Evolutionary conservation across 2,797 vertebrate genomes (phyloP), one percentile per base, ranked within the genome.

Genomic region (Cirrhinus mrigala): DNA sequence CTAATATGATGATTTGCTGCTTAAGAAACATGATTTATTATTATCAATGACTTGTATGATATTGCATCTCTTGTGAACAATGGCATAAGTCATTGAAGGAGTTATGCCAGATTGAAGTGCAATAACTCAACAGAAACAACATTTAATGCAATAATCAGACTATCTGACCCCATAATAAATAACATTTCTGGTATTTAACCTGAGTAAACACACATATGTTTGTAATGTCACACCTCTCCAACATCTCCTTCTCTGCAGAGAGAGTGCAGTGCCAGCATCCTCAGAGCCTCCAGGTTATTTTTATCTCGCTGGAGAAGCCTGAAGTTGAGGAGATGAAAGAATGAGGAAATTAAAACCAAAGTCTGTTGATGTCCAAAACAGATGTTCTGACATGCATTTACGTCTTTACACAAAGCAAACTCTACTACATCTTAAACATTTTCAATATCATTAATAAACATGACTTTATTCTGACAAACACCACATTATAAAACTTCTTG

Each of bases 201-300:
- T 24, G 46, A 40, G 50, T 15, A 37, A 69, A 44, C 10, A 58
- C 33, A 14, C 7, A 8, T 4, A 8, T 20, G 52, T 71, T 4
- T 29, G 50, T 74, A 11, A 44, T 74, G 22, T 73, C 91, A 92
- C 92, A 98, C 98, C 97, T 97, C 96, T 48, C 92, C 84, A 27
- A 96, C 84, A 89, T 98, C 94, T 78, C 98, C 98, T 50, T 97
- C 96, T 87, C 97, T 94, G 89, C 98, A 99, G 33, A 99, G 92
- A 77, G 95, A 96, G 91, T 97, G 92, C 20, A 99, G 90, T 11
- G 95, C 96, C 83, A 98, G 92, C 96, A 98, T 98, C 92, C 96
- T 95, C 70, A 97, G 90, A 1, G 97, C 98, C 91, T 99, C 97
- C 88, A 97, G 92, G 90, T 97, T 98, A 91, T 96, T 94, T 91